A percentile compares a stretch with the other conserved stretches of the same genome.
These are phyloP conservation scores for Ancistrus triradiatus DNA, from an alignment of 2,113 vertebrate genomes.

Conservation along the genomic window DNA sequence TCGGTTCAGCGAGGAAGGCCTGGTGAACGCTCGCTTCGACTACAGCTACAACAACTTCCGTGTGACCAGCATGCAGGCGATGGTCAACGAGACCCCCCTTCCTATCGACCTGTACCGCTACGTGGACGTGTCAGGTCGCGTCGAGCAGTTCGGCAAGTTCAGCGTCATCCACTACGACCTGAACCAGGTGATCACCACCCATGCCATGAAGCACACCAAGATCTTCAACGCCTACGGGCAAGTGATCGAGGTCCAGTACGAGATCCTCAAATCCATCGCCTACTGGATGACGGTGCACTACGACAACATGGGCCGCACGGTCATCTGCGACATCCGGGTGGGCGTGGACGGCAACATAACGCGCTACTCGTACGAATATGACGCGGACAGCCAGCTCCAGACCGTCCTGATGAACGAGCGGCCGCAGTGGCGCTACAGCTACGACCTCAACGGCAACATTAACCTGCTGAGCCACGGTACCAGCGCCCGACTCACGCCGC, in stretches of 20 bases:
- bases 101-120: conserved; percentile 94
- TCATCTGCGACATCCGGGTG: conserved; percentile 86
- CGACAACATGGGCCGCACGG: conserved; percentile 84
- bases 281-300: conserved; percentile 99
- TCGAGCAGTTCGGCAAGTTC: conserved; percentile 95
- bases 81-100: conserved; percentile 93
- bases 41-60: conserved; percentile 98
- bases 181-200: conserved; percentile 97
- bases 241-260: conserved; percentile 94
- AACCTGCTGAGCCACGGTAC: conserved; percentile 93
- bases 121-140: conserved; percentile 88
- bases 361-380: conserved; percentile 90
- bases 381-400: conserved; percentile 92
- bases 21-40: conserved; percentile 94
- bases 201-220: conserved; percentile 96
- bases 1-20: conserved; percentile 90
- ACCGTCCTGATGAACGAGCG: conserved; percentile 91
- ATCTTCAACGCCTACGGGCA: conserved; percentile 92
- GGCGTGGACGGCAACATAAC: conserved; percentile 95
- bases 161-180: conserved; percentile 96
- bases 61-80: conserved; percentile 96
- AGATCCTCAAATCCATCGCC: conserved; percentile 93
- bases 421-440: conserved; percentile 95
- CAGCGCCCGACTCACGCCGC: conserved; percentile 83
- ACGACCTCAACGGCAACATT: conserved; percentile 95